Conservation (phyloP, 2,888 invertebrate species). For the Aspidiotus destructor region DNA sequence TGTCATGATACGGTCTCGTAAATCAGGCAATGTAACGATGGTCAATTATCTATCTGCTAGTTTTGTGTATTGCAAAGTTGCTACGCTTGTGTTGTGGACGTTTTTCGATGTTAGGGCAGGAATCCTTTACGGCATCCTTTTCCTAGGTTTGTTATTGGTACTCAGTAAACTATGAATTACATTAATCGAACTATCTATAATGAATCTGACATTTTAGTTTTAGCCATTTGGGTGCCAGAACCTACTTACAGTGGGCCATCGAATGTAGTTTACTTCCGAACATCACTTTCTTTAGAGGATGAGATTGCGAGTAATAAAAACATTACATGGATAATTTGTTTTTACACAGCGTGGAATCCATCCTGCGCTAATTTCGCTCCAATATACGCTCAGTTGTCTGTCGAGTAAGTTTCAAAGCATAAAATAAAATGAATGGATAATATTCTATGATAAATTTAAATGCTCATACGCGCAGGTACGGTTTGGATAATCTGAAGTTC, state of each 20-base stretch:
- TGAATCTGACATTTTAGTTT: slow-evolving; percentile 46
- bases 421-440: too few species aligned
- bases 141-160: slow-evolving; percentile 50
- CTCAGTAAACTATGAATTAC: too few species aligned
- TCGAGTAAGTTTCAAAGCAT: slow-evolving; percentile 49
- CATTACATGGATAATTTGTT: slow-evolving; percentile 74
- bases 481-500: slow-evolving; percentile 79
- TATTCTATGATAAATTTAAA: too few species aligned
- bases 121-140: slow-evolving; percentile 68
- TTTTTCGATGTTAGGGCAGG: slow-evolving; percentile 76
- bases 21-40: slow-evolving; percentile 80
- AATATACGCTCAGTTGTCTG: slow-evolving; percentile 75
- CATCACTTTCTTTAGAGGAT: slow-evolving; percentile 59
- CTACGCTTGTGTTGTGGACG: slow-evolving; percentile 85
- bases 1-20: slow-evolving; percentile 85
- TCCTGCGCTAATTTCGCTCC: slow-evolving; percentile 89
- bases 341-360: slow-evolving; percentile 97
- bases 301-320: slow-evolving; percentile 65
- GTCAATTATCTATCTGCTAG: slow-evolving; percentile 85
- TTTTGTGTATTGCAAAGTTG: slow-evolving; percentile 89
- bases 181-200: too few species aligned
- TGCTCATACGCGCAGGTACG: slow-evolving; percentile 45
- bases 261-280: slow-evolving; percentile 78
- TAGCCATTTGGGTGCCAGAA: slow-evolving; percentile 77
- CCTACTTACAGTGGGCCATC: slow-evolving; percentile 90